These are phyloP conservation scores for Dichetophora obliterata DNA, from an alignment of 2,888 invertebrate genomes.

Conservation along the genomic window DNA sequence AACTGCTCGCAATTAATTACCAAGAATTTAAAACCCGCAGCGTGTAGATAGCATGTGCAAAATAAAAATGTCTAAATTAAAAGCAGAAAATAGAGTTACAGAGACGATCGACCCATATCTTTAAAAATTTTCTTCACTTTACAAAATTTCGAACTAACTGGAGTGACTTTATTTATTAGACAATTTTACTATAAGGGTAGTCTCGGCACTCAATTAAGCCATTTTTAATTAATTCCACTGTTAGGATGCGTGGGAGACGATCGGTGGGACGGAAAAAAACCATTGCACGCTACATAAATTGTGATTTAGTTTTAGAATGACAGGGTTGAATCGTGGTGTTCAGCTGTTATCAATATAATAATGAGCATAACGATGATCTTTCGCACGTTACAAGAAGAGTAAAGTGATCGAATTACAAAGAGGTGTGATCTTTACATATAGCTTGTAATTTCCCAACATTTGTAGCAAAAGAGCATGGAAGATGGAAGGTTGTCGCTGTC, in stretches of 20 bases:
- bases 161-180: not conserved
- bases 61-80: not conserved
- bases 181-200: too few relatives aligned
- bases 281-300: not conserved
- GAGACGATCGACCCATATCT: not conserved
- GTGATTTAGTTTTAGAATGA: not conserved
- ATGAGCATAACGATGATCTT: constrained; percentile 2
- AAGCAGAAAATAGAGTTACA: not conserved
- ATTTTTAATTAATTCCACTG: too few relatives aligned
- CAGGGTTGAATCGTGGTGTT: not conserved
- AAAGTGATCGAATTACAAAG: not conserved
- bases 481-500: not conserved
- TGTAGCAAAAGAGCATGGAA: constrained; percentile 10
- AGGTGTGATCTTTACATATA: not conserved
- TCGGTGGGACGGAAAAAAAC: too few relatives aligned
- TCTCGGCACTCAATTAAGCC: too few relatives aligned
- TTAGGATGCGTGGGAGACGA: too few relatives aligned
- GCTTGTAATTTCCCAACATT: not conserved
- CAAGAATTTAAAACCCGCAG: not conserved
- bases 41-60: not conserved
- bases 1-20: not conserved
- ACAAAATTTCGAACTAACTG: not conserved
- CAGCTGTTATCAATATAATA: not conserved
- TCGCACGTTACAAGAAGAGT: not conserved
- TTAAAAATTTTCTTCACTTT: too few relatives aligned